Percentiles rank a stretch among this genome's conserved stretches.
Conservation (phyloP, 2,113 vertebrate species). For the Xenopus laevis region DNA sequence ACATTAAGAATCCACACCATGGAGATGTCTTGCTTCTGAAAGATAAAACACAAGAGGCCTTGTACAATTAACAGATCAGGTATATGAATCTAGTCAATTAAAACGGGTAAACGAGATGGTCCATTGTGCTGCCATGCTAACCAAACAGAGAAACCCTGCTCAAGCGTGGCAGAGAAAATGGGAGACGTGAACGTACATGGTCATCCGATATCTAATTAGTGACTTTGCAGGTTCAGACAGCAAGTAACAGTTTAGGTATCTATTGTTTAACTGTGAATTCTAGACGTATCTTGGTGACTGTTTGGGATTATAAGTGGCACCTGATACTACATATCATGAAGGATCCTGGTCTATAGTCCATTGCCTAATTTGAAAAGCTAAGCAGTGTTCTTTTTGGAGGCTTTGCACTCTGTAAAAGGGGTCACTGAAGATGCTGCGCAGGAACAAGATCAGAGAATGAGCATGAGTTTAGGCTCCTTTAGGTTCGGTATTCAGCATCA, state of each 20-base stretch:
- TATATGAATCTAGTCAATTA: constrained; percentile 29
- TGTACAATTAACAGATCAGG: constrained; percentile 29
- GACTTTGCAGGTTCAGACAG: constrained; percentile 35
- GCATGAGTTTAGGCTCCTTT: not conserved
- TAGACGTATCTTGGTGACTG: constrained; percentile 34
- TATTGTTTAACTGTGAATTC: constrained; percentile 24
- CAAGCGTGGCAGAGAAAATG: constrained; percentile 24
- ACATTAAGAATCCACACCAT: too few relatives aligned
- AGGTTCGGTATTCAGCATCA: too few relatives aligned
- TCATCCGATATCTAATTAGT: constrained; percentile 42
- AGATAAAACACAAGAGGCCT: constrained; percentile 2
- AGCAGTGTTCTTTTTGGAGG: not conserved
- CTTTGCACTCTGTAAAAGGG: constrained; percentile 17
- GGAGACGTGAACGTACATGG: constrained; percentile 26
- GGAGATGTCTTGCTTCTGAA: not conserved
- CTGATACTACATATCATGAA: constrained; percentile 28
- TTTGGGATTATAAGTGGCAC: constrained; percentile 14
- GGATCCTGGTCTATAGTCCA: constrained; percentile 10
- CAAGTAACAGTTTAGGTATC: constrained; percentile 43
- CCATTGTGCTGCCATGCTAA: constrained; percentile 28
- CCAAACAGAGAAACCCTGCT: constrained; percentile 10
- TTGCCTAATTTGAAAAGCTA: constrained; percentile 6
- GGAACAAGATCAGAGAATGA: not conserved
- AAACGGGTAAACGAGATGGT: constrained; percentile 28
- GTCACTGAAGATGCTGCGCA: not conserved